Percentiles rank a stretch among this genome's conserved stretches.
Evolutionary conservation across 2,888 invertebrate species (phyloP).

Genomic region (Ecdyonurus torrentis): DNA sequence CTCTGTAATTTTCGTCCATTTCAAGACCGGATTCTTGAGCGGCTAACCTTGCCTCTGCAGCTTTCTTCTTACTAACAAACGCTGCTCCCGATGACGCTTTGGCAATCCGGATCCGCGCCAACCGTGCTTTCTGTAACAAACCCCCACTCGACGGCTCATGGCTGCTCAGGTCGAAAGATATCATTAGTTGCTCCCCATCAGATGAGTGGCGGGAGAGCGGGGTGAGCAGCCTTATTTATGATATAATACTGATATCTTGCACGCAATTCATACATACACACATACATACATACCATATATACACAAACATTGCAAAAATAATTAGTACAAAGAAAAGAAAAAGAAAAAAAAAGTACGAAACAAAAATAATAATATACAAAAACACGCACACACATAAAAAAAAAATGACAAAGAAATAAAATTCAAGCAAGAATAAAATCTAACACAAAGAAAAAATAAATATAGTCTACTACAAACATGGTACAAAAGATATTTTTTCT

Average conservation of each 20-base stretch:
- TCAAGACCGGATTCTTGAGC: slow-evolving; percentile 87
- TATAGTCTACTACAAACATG: slow-evolving; percentile 8
- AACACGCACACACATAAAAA: too few relatives aligned
- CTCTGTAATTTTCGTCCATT: slow-evolving; percentile 71
- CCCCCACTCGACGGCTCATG: neutral
- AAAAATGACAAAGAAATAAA: too few relatives aligned
- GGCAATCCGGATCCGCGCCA: slow-evolving; percentile 95
- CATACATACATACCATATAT: neutral
- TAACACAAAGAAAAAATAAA: slow-evolving; percentile 1
- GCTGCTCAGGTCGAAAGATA: neutral
- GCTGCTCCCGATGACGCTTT: slow-evolving; percentile 98
- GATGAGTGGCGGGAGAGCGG: neutral
- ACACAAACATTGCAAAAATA: neutral
- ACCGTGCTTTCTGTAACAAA: slow-evolving; percentile 83
- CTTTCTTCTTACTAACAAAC: slow-evolving; percentile 96
- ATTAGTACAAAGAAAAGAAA: neutral
- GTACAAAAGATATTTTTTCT: neutral
- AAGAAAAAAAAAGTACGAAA: too few relatives aligned
- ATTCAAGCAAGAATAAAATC: too few relatives aligned
- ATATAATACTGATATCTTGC: neutral
- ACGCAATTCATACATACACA: neutral
- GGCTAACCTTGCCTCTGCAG: slow-evolving; percentile 86
- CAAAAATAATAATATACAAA: too few relatives aligned
- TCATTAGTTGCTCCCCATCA: neutral
- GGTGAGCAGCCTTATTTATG: neutral